A percentile compares a stretch with the other conserved stretches of the same genome.
These are phyloP conservation scores for Xanthostigma xanthostigma DNA, from an alignment of 2,888 invertebrate genomes.

Conservation along the genomic window DNA sequence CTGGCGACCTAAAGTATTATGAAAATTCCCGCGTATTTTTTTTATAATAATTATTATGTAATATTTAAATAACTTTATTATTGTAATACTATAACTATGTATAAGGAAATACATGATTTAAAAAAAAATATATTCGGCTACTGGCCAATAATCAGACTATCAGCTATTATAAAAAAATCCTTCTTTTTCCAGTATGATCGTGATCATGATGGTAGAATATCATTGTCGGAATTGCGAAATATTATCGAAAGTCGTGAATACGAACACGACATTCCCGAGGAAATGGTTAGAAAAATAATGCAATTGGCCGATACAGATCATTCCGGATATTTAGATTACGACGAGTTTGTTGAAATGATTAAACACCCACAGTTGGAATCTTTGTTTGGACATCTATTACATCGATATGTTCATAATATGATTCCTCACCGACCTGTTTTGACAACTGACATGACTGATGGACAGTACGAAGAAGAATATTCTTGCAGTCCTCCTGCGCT, in stretches of 20 bases:
- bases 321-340: constrained; percentile 51
- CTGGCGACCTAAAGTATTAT: too few species aligned
- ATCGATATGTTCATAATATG: constrained; percentile 33
- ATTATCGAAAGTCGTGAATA: constrained; percentile 44
- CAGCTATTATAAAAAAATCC: neutral
- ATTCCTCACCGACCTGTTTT: constrained; percentile 17
- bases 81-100: too few species aligned
- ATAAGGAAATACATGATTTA: too few species aligned
- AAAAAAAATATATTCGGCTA: neutral
- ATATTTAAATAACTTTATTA: neutral
- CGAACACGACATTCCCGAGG: constrained; percentile 51
- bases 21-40: too few species aligned
- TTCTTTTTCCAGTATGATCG: constrained; percentile 45
- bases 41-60: neutral
- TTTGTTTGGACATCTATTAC: constrained; percentile 49
- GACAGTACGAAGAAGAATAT: constrained; percentile 81
- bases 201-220: constrained; percentile 54
- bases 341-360: constrained; percentile 60
- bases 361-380: constrained; percentile 41
- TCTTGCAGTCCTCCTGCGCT: constrained; percentile 84
- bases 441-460: constrained; percentile 35
- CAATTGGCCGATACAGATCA: constrained; percentile 44
- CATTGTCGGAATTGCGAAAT: constrained; percentile 45
- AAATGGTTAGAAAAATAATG: constrained; percentile 52
- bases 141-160: neutral